These are phyloP conservation scores for Antheraea mylitta DNA, from an alignment of 1,140 invertebrate species.

Conservation along the genomic window DNA sequence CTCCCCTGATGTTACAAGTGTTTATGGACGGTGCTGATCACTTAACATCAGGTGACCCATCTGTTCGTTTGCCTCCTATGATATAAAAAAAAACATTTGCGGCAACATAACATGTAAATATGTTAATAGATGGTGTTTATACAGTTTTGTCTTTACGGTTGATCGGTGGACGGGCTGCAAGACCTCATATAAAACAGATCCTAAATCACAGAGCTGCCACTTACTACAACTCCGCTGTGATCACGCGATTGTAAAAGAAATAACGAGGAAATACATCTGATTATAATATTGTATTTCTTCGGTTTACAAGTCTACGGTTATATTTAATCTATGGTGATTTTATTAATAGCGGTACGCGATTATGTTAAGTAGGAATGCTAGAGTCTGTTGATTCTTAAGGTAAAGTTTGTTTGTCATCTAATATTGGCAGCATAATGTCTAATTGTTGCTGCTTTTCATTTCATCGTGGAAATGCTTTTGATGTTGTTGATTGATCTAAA, in stretches of 20 bases:
- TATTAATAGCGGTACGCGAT: not conserved
- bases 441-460: no score
- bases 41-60: no score
- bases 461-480: no score
- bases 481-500: no score
- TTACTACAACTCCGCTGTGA: not conserved
- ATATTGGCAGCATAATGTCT: no score
- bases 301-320: not conserved
- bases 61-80: no score
- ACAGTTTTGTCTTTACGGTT: not conserved
- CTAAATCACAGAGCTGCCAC: not conserved
- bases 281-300: not conserved
- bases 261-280: not conserved
- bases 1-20: no score
- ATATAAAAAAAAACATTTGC: no score
- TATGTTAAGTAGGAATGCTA: not conserved
- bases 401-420: not conserved
- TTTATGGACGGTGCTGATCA: no score
- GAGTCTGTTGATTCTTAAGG: not conserved
- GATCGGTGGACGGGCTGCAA: not conserved
- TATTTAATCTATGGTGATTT: not conserved
- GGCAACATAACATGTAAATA: constrained; percentile 1
- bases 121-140: not conserved
- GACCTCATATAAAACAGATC: not conserved
- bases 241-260: constrained; percentile 1